These are phyloP conservation scores for Dysidea cf. avara DNA, from an alignment of 37 sponge, comb jelly and placozoan species.

Conservation along the genomic window DNA sequence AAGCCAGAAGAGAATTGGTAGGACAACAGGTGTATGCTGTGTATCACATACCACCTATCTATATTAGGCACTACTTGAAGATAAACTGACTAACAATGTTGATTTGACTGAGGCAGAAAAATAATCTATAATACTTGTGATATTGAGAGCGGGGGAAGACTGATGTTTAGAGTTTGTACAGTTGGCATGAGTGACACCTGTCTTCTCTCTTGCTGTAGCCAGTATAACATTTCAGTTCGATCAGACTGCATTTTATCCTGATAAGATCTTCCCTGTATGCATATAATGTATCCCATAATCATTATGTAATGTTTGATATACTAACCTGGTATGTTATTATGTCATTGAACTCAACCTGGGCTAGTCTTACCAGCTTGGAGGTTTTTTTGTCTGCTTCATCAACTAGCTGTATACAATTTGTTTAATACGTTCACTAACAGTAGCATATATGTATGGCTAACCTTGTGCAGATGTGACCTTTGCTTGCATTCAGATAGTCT, in stretches of 20 bases:
- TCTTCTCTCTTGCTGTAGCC: slow-evolving; percentile 85
- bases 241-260: slow-evolving; percentile 84
- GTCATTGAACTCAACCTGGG: slow-evolving; percentile 38
- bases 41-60: too few species aligned
- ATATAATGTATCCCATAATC: too few species aligned
- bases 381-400: slow-evolving; percentile 31
- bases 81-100: slow-evolving; percentile 42
- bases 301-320: neutral
- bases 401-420: slow-evolving; percentile 30
- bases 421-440: neutral
- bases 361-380: slow-evolving; percentile 8
- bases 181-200: slow-evolving; percentile 14
- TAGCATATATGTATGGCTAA: neutral
- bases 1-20: slow-evolving; percentile 57
- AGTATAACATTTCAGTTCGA: slow-evolving; percentile 90
- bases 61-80: slow-evolving; percentile 47
- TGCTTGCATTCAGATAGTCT: slow-evolving; percentile 76
- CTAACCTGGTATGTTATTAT: slow-evolving; percentile 63
- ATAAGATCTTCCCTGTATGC: slow-evolving; percentile 76
- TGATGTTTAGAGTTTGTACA: neutral
- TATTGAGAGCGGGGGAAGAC: neutral
- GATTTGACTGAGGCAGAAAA: slow-evolving; percentile 55
- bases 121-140: slow-evolving; percentile 5
- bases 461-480: slow-evolving; percentile 59
- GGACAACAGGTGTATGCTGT: slow-evolving; percentile 1